Evolutionary conservation across 2,888 invertebrate species (phyloP).

Genomic region (Panopea generosa): DNA sequence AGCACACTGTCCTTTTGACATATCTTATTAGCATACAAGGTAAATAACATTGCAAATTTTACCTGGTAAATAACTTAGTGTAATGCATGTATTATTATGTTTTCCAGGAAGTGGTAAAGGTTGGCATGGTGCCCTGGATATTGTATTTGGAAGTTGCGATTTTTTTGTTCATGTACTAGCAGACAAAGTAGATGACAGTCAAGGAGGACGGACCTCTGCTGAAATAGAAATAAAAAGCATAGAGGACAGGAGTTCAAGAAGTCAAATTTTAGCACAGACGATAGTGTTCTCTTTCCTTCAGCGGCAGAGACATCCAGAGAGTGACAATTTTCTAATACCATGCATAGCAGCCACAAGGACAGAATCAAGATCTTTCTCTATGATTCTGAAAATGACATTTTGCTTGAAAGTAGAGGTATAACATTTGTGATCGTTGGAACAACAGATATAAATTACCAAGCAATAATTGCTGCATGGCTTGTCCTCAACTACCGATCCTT

Average conservation of each 20-base stretch:
- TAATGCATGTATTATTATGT: too few relatives aligned
- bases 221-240: too few relatives aligned
- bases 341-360: background rate
- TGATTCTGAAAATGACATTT: constrained; percentile 19
- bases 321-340: constrained; percentile 8
- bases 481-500: constrained; percentile 13
- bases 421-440: background rate
- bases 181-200: background rate
- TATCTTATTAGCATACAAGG: too few relatives aligned
- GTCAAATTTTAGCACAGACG: constrained; percentile 5
- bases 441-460: background rate
- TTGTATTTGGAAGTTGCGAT: background rate
- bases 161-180: too few relatives aligned
- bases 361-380: constrained; percentile 11
- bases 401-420: constrained; percentile 4
- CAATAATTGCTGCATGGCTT: constrained; percentile 11
- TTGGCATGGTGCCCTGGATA: constrained; percentile 12
- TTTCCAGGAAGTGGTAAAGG: constrained; percentile 6
- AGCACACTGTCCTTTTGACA: too few relatives aligned
- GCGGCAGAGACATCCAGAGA: background rate
- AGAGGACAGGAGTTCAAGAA: background rate
- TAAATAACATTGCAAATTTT: too few relatives aligned
- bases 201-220: background rate
- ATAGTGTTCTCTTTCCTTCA: constrained; percentile 12
- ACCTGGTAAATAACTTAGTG: too few relatives aligned